Evolutionary conservation across 30 jellyfish, hydroid and myxozoan genomes (phyloP), one percentile per base, ranked within the genome.

Genomic region (Aurelia aurita): DNA sequence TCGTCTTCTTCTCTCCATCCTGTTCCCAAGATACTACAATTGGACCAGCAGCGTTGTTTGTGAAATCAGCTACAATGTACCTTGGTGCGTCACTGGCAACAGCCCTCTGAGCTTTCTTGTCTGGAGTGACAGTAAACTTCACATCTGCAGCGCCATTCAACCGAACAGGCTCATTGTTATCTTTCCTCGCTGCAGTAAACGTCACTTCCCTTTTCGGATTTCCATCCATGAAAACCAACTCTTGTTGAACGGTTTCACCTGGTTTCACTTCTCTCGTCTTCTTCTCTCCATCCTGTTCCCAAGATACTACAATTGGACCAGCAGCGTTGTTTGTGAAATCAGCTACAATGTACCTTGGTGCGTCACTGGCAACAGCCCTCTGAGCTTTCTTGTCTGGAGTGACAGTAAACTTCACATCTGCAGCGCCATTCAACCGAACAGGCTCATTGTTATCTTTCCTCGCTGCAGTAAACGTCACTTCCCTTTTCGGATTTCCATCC

Each of bases 371-470:
- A 46, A 5, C 43, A 31, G 43, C 43, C 43, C 43, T 31, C 5
- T 31, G 43, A 31, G 43, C 5, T 31, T 31, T 31, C 43, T 31
- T 31, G 43, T 31, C 43, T 31, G 43, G 43, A 31, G 43, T 31
- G 5, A 31, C 43, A 31, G 43, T 31, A 31, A 31, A 31, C 5
- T 31, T 31, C 2, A 31, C 43, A 31, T 31, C 5, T 0, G 2
- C 43, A 31, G 43, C 43, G 5, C 43, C 43, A 31, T 31, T 31
- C 43, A 31, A 5, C 5, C 5, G 2, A 31, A 31, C 44, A n/a
- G 77, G 77, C 3, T 7, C 58, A 43, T 76, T 65, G 62, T 6
- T 26, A 58, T 76, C 77, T 9, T 26, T 47, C 29, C 74, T 19
- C 28, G 16, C 34, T 16, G 87, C 87, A 25, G 65, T 18, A 12